Evolutionary conservation across 2,888 invertebrate species (phyloP), one percentile per base, ranked within the genome.

Genomic region (Liodrosophila aerea): DNA sequence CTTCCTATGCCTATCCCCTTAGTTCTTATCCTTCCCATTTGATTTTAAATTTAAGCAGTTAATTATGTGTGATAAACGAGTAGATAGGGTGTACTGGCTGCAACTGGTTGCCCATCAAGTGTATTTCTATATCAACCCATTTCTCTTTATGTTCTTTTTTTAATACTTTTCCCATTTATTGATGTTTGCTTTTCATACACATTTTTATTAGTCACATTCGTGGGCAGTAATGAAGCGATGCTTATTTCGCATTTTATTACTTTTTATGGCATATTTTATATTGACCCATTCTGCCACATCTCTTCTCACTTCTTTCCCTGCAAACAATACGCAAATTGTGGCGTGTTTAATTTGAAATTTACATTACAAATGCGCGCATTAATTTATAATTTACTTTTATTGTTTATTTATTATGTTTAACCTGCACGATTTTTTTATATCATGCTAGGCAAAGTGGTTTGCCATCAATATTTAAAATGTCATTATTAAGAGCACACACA

Each of bases 341-440:
- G 64, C 68, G 52, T 50, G 11, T 63, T 58, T 68, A 46, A 68
- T 77, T 77, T 57, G 41, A 22, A 75, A 77, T 77, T 81, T 75
- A 65, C 82, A 77, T 81, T 53, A 29, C 60, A 72, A 81, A 75
- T 74, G 36, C 49, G 59, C 45, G 43, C 72, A 61, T 68, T 63
- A 50, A 81, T 76, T 65, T 74, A 58, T 67, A 67, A 64, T 73
- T 41, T 64, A 68, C 52, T 37, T 31, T 58, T 54, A 60, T 59
- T 71, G 62, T 47, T 64, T 54, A 60, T 64, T 43, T 40, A 8
- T n/a, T 11, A 5, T 27, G 40, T n/a, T 16, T 33, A 40, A 43
- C 34, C 43, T 41, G 44, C 33, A n/a, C 8, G 33, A 36, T 31
- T 51, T 64, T 18, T 22, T 18, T 37, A 33, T 16, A 39, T 33